These are phyloP conservation scores for Spodoptera frugiperda DNA, from an alignment of 1,140 invertebrate species.

Conservation along the genomic window DNA sequence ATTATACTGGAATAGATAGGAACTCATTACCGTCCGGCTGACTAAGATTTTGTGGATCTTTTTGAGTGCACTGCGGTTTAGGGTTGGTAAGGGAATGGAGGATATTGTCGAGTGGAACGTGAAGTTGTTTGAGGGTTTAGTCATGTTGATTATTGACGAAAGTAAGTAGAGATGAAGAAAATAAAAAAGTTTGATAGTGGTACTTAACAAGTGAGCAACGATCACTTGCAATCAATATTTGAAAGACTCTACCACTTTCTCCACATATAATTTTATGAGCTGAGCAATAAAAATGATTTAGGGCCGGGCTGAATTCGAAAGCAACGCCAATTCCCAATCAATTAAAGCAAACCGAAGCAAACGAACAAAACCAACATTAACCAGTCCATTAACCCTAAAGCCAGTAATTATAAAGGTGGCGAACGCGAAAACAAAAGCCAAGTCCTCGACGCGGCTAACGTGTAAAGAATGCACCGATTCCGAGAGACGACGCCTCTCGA, in stretches of 20 bases:
- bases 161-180: not conserved
- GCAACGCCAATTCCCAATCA: slow-evolving; percentile 37
- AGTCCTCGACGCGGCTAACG: slow-evolving; percentile 38
- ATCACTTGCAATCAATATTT: not conserved
- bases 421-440: slow-evolving; percentile 56
- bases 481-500: slow-evolving; percentile 52
- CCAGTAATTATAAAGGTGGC: slow-evolving; percentile 54
- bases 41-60: slow-evolving; percentile 15
- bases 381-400: slow-evolving; percentile 51
- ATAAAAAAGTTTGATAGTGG: no score
- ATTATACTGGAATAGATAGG: slow-evolving; percentile 70
- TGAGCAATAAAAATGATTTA: slow-evolving; percentile 34
- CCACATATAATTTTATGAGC: not conserved
- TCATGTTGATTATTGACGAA: not conserved
- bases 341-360: slow-evolving; percentile 46
- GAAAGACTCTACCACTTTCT: not conserved
- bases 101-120: no score
- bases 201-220: no score
- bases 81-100: not conserved
- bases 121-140: not conserved
- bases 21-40: slow-evolving; percentile 58
- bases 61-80: slow-evolving; percentile 20
- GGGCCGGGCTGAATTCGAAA: slow-evolving; percentile 20
- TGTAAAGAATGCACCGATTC: slow-evolving; percentile 66
- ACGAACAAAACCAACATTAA: slow-evolving; percentile 53